Percentiles rank a stretch among this genome's conserved stretches.
These are phyloP conservation scores for Ectropis crepuscularia DNA, from an alignment of 2,888 invertebrate genomes.

Conservation along the genomic window DNA sequence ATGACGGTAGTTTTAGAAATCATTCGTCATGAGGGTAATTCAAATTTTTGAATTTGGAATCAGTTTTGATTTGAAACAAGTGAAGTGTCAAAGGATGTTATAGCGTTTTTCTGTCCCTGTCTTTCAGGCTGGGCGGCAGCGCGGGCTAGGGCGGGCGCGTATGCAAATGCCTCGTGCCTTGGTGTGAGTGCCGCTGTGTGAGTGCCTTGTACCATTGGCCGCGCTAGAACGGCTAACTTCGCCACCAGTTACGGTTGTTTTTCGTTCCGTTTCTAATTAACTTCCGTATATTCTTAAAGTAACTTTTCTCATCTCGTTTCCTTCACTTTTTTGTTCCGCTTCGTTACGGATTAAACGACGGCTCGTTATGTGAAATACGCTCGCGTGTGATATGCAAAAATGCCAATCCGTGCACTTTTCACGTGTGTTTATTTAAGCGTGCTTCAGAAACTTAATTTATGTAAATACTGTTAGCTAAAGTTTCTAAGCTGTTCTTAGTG, in stretches of 20 bases:
- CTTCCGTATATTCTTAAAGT: conserved; percentile 84
- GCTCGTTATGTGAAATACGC: conserved; percentile 74
- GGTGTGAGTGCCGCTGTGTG: conserved; percentile 75
- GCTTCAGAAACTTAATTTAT: conserved; percentile 62
- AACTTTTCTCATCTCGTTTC: conserved; percentile 82
- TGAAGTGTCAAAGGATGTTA: conserved; percentile 63
- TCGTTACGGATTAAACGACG: conserved; percentile 60
- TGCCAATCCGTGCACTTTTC: conserved; percentile 61
- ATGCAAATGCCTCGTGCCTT: conserved; percentile 83
- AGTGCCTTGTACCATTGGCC: conserved; percentile 82
- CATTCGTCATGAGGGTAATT: conserved; percentile 23
- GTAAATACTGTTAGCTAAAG: conserved; percentile 63
- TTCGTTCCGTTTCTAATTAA: conserved; percentile 84
- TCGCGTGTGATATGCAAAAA: conserved; percentile 75
- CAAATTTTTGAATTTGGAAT: conserved; percentile 34
- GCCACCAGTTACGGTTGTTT: conserved; percentile 86
- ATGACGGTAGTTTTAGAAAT: not conserved
- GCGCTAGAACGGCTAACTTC: conserved; percentile 85
- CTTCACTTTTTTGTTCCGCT: conserved; percentile 67
- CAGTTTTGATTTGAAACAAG: conserved; percentile 44
- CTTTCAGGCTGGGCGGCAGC: conserved; percentile 81
- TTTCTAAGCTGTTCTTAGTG: conserved; percentile 63
- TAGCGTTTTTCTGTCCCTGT: conserved; percentile 74
- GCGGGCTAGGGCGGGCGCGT: conserved; percentile 83
- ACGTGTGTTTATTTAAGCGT: conserved; percentile 71